Conservation (phyloP, 2,797 vertebrate genomes). For the Esox masquinongy region DNA sequence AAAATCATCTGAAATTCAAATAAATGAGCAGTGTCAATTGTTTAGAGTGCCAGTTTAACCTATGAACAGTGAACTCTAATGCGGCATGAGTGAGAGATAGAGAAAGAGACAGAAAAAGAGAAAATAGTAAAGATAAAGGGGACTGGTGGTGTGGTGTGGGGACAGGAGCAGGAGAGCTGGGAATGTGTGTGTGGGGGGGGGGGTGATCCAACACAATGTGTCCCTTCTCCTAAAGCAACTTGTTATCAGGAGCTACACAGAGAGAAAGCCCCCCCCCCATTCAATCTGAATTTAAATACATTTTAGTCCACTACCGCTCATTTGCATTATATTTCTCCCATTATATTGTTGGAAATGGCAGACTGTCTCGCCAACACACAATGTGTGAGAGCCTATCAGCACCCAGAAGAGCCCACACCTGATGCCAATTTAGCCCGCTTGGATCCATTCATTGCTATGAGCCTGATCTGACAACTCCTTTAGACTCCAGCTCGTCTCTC, state of each 20-base stretch:
- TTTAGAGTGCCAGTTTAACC: conserved; percentile 96
- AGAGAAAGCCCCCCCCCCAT: conserved; percentile 76
- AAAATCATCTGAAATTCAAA: conserved; percentile 90
- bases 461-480: conserved; percentile 86
- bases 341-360: conserved; percentile 96
- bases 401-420: conserved; percentile 87
- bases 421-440: conserved; percentile 94
- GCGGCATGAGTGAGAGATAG: conserved; percentile 83
- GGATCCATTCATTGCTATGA: conserved; percentile 87
- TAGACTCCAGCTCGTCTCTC: conserved; percentile 77
- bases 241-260: conserved; percentile 98
- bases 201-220: conserved; percentile 97
- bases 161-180: conserved; percentile 45
- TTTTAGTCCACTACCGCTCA: conserved; percentile 94
- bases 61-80: conserved; percentile 97
- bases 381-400: conserved; percentile 88
- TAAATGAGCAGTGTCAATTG: conserved; percentile 99
- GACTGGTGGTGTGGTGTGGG: conserved; percentile 61
- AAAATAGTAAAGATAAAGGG: conserved; percentile 61
- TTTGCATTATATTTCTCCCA: conserved; percentile 99
- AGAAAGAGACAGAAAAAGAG: conserved; percentile 83
- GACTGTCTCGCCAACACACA: conserved; percentile 93
- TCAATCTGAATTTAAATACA: conserved; percentile 99
- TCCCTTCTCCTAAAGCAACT: conserved; percentile 96
- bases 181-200: conserved; percentile 66